Evolutionary conservation across 1,140 invertebrate species (phyloP).

Genomic region (Macrobrachium rosenbergii): DNA sequence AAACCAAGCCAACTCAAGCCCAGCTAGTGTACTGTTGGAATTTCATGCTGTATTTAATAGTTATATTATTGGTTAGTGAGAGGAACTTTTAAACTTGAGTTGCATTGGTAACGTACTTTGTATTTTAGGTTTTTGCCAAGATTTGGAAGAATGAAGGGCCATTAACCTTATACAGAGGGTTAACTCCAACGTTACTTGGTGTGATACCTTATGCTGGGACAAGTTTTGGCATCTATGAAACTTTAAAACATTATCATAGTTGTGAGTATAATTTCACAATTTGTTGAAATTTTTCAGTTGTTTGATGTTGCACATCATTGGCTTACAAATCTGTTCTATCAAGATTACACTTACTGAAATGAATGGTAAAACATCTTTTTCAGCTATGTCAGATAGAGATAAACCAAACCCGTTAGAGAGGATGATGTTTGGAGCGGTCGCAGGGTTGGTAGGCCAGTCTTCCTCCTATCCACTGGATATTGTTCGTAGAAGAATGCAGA

Average conservation of each 20-base stretch:
- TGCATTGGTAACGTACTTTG: not conserved
- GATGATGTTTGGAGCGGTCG: constrained; percentile 85
- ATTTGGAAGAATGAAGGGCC: constrained; percentile 87
- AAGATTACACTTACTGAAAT: not conserved
- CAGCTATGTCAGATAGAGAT: constrained; percentile 42
- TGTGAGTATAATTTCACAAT: constrained; percentile 74
- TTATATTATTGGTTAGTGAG: not conserved
- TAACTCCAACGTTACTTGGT: constrained; percentile 90
- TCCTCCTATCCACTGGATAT: constrained; percentile 96
- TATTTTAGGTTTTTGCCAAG: constrained; percentile 82
- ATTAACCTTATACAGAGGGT: constrained; percentile 86
- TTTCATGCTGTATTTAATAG: not conserved
- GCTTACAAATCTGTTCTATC: too few species aligned
- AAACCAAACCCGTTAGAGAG: constrained; percentile 76
- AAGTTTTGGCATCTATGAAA: constrained; percentile 98
- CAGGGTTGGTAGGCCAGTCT: constrained; percentile 94
- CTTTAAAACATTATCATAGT: constrained; percentile 85
- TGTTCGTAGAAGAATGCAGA: constrained; percentile 88
- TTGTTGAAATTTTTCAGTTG: not conserved
- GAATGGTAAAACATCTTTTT: not conserved
- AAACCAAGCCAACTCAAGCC: too few species aligned
- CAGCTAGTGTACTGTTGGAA: not conserved
- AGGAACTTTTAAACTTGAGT: not conserved
- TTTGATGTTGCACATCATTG: not conserved
- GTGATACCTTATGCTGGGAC: constrained; percentile 97